Conservation (phyloP, 2,113 vertebrate species). For the Podocnemis expansa region DNA sequence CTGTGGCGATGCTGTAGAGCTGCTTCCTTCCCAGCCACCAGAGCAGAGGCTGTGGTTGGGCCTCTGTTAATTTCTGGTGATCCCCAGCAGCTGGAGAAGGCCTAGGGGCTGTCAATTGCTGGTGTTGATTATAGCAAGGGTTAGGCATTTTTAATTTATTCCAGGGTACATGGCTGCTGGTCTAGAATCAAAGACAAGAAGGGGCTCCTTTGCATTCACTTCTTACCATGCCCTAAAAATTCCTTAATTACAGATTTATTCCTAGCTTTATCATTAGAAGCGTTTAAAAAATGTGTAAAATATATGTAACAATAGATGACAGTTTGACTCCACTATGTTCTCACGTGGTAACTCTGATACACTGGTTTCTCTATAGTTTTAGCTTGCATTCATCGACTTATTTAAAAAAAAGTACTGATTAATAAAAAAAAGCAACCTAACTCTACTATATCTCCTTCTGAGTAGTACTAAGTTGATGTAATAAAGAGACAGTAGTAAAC, state of each 20-base stretch:
- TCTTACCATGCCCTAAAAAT: background rate
- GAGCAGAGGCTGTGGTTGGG: background rate
- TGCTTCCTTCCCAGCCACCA: background rate
- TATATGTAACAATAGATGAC: background rate
- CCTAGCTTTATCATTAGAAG: background rate
- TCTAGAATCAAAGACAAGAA: background rate
- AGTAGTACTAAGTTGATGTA: background rate
- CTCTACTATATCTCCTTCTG: background rate
- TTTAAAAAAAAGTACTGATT: background rate
- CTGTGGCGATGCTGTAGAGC: background rate
- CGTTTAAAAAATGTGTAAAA: background rate
- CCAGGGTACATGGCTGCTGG: background rate
- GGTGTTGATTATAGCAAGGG: constrained; percentile 27
- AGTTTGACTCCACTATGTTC: background rate
- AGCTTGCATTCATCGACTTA: background rate
- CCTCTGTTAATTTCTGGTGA: background rate
- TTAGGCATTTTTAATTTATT: constrained; percentile 37
- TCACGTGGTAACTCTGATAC: background rate
- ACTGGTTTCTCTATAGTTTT: background rate
- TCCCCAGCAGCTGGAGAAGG: background rate
- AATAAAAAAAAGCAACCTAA: background rate
- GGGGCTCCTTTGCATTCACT: background rate
- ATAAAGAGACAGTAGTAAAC: accelerated
- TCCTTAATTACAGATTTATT: background rate
- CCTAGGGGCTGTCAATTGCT: constrained; percentile 14